Conservation (phyloP, 2,888 invertebrate genomes). For the Nasonia oneida region DNA sequence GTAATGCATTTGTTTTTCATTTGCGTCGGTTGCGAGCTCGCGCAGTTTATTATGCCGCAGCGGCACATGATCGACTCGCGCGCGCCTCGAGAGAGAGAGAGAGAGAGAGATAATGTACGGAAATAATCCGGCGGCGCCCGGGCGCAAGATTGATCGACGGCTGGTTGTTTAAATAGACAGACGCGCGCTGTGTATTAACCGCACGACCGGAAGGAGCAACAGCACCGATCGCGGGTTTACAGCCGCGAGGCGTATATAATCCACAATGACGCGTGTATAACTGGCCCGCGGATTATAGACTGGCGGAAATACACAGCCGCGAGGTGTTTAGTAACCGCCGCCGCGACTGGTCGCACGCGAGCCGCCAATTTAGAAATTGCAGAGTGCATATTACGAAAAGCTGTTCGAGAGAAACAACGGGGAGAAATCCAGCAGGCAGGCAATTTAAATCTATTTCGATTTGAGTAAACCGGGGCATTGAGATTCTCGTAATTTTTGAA, state of each 20-base stretch:
- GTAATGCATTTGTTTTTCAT: conserved; percentile 46
- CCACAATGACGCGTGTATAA: conserved; percentile 29
- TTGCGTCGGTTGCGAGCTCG: not conserved
- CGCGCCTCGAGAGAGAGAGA: not conserved
- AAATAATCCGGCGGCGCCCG: conserved; percentile 55
- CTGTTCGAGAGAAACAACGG: not conserved
- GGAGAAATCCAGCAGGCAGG: not conserved
- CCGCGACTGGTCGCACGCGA: not conserved
- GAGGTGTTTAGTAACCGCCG: not conserved
- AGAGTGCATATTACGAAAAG: not conserved
- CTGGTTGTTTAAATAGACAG: conserved; percentile 65
- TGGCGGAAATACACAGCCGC: conserved; percentile 18
- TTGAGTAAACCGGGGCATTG: conserved; percentile 37
- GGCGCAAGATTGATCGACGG: conserved; percentile 56
- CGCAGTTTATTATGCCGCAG: conserved; percentile 54
- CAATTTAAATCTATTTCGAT: conserved; percentile 31
- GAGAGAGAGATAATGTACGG: conserved; percentile 49
- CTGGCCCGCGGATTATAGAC: conserved; percentile 19
- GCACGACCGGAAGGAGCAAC: conserved; percentile 45
- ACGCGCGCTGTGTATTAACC: conserved; percentile 45
- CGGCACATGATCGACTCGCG: conserved; percentile 41
- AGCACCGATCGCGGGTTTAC: conserved; percentile 22
- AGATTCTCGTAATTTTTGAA: conserved; percentile 44
- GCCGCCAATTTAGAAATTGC: no score
- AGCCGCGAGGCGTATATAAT: conserved; percentile 2